These are phyloP conservation scores for Ricordea florida DNA, from an alignment of 92 coral and sea anemone genomes.

Conservation along the genomic window DNA sequence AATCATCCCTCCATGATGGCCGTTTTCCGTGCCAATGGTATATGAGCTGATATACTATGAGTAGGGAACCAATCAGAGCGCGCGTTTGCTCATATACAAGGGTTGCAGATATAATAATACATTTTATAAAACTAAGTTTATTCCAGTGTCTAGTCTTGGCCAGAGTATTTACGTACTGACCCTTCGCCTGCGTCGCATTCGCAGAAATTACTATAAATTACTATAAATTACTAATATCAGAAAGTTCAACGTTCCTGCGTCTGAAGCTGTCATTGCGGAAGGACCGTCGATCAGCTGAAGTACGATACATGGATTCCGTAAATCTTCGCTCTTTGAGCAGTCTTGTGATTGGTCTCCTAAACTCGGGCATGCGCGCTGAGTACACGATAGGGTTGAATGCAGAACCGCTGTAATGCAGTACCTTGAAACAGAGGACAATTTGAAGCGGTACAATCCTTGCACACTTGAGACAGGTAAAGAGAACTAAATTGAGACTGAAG, in stretches of 20 bases:
- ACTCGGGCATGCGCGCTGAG: constrained; percentile 87
- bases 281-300: constrained; percentile 24
- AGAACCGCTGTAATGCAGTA: constrained; percentile 76
- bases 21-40: too few species aligned
- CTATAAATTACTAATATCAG: constrained; percentile 37
- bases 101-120: too few species aligned
- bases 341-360: constrained; percentile 63
- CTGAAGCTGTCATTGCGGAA: constrained; percentile 6
- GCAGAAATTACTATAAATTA: too few species aligned
- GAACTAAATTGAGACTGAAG: constrained; percentile 72
- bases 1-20: too few species aligned
- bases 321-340: constrained; percentile 58
- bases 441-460: constrained; percentile 38
- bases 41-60: too few species aligned
- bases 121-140: too few species aligned
- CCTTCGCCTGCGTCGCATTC: too few species aligned
- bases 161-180: too few species aligned
- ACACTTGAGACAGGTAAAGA: constrained; percentile 59
- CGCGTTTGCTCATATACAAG: too few species aligned
- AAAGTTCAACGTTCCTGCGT: constrained; percentile 16
- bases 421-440: constrained; percentile 60
- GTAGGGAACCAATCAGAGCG: too few species aligned
- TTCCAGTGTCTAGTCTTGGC: too few species aligned
- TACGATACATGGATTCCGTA: constrained; percentile 54
- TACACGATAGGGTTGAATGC: constrained; percentile 76